Evolutionary conservation across 1,140 invertebrate genomes (phyloP), one percentile per base, ranked within the genome.

Genomic region (Gonioctena quinquepunctata): DNA sequence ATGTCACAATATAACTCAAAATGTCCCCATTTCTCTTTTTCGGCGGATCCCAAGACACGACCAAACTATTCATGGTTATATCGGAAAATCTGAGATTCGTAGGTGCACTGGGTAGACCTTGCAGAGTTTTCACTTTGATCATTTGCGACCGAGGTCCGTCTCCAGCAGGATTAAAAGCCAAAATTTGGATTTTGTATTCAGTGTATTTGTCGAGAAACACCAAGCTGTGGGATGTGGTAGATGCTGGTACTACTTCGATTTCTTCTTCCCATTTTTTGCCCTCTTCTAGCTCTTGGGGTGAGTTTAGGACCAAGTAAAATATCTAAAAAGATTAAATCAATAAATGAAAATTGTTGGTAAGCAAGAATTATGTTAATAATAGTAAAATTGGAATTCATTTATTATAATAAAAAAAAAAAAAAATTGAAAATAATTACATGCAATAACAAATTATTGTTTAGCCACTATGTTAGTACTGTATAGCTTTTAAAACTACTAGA

Each of bases 161-260:
- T 26, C 97, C 97, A 28, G 96, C 96, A 1, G 96, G 93, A 86
- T 99, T 99, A 80, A 97, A 98, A n/a, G 96, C 95, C 63, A 97
- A 84, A 71, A 99, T 90, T 84, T 95, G 92, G 64, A 99, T 94
- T 21, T 90, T 88, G 83, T 99, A 99, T 77, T 95, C 90, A 0
- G 96, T 97, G 82, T 92, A 99, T 85, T 96, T 97, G 79, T 97
- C 93, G 3, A 99, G 87, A 77, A 96, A 95, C 0, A 96, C 91
- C 0, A 97, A 85, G 68, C 92, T 94, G 77, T 96, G 93, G 1
- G 90, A 88, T 0, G 89, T 90, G 27, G 91, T 92, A 3, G 93
- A 90, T 0, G 94, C 94, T 0, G 94, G 92, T 0, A 96, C 94
- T 6, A 96, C 94, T 88, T 97, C 95, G 70, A 94, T 93, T 85